Percentiles rank a stretch among this genome's conserved stretches.
Evolutionary conservation across 1,140 invertebrate genomes (phyloP).

Genomic region (Pseudomyrmex pallidus): DNA sequence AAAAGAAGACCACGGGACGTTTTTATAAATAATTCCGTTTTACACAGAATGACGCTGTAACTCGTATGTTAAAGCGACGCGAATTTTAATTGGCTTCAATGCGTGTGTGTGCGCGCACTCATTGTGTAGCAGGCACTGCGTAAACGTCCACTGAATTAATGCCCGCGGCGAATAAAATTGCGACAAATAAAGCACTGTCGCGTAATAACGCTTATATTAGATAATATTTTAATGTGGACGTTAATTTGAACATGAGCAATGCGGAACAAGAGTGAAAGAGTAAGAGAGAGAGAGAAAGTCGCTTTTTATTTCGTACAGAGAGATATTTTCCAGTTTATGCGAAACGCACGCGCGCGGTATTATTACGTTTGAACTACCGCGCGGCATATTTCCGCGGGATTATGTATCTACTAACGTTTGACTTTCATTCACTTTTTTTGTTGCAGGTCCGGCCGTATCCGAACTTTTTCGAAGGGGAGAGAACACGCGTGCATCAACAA

Average conservation of each 20-base stretch:
- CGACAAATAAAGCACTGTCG: background rate
- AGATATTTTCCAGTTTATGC: too few species aligned
- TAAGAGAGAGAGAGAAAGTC: too few species aligned
- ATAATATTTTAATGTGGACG: too few species aligned
- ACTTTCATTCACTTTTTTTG: conserved; percentile 11
- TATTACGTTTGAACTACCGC: too few species aligned
- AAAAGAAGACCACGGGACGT: background rate
- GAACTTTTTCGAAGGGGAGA: background rate
- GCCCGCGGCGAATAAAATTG: conserved; percentile 7
- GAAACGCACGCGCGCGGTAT: too few species aligned
- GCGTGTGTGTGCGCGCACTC: background rate
- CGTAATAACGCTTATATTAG: background rate
- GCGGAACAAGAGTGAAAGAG: too few species aligned
- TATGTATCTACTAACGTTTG: background rate
- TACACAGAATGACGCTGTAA: conserved; percentile 4
- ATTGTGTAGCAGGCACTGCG: background rate
- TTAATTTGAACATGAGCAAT: too few species aligned
- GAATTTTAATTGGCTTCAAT: conserved; percentile 42
- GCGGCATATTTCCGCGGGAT: too few species aligned
- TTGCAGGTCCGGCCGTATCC: conserved; percentile 6
- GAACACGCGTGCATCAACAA: background rate
- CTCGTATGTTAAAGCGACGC: conserved; percentile 26
- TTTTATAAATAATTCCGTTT: conserved; percentile 35
- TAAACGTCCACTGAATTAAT: background rate
- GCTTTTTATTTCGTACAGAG: too few species aligned